These are phyloP conservation scores for Pectinophora gossypiella DNA, from an alignment of 1,140 invertebrate genomes.

Conservation along the genomic window DNA sequence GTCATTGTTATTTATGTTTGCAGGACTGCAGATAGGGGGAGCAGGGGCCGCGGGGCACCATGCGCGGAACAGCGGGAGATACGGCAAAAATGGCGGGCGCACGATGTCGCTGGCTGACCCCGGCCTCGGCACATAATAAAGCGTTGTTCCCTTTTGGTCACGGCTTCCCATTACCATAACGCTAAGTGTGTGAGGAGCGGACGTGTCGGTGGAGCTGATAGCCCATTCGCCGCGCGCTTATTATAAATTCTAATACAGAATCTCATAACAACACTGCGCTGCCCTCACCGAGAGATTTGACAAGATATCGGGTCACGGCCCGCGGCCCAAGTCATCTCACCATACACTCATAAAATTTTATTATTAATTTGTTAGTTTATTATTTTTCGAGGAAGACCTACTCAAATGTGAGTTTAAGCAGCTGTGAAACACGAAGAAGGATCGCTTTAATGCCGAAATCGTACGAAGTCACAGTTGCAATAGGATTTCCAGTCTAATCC, in stretches of 20 bases:
- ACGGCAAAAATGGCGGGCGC: constrained; percentile 46
- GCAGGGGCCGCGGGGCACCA: constrained; percentile 20
- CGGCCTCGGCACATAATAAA: constrained; percentile 27
- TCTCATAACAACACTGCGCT: constrained; percentile 27
- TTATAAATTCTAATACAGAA: constrained; percentile 47
- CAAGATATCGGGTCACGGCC: constrained; percentile 33
- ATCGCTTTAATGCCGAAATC: constrained; percentile 17
- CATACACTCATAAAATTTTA: constrained; percentile 36
- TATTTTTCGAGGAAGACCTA: not conserved
- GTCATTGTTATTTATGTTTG: constrained; percentile 39
- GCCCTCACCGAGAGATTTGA: constrained; percentile 32
- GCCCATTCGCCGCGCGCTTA: constrained; percentile 27
- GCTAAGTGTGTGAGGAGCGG: constrained; percentile 30
- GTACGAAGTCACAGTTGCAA: constrained; percentile 26
- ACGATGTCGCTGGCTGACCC: constrained; percentile 49
- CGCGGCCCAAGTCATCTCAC: constrained; percentile 20
- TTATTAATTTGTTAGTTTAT: constrained; percentile 27
- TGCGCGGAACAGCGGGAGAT: constrained; percentile 32
- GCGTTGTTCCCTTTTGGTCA: constrained; percentile 38
- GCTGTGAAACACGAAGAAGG: not conserved
- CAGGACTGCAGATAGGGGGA: constrained; percentile 15
- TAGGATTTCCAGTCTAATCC: constrained; percentile 38
- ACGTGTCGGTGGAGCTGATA: constrained; percentile 27
- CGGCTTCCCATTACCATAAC: constrained; percentile 42
- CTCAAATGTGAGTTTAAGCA: not conserved